These are phyloP conservation scores for Imbricaverruca yamaguchii DNA, from an alignment of 2,888 invertebrate species.

Conservation along the genomic window DNA sequence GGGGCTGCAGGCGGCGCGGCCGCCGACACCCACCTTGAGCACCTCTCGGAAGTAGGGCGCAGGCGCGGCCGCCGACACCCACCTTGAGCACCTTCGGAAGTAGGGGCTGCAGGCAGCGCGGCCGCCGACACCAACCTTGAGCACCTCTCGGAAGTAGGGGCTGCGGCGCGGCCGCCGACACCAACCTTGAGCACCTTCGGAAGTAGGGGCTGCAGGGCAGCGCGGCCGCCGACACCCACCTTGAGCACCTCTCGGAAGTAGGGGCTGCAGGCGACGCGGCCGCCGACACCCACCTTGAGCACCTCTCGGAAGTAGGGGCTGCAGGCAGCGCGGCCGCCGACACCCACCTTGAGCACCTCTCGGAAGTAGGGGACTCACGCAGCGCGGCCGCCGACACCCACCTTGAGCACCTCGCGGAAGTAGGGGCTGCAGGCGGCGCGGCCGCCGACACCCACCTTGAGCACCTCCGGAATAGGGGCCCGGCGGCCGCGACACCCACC, in stretches of 20 bases:
- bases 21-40: background rate
- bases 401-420: constrained; percentile 40
- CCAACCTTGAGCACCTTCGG: constrained; percentile 33
- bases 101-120: constrained; percentile 58
- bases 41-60: constrained; percentile 50
- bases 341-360: background rate
- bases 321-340: constrained; percentile 46
- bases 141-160: constrained; percentile 47
- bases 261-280: constrained; percentile 53
- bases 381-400: too few species aligned
- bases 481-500: too few species aligned
- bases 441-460: background rate
- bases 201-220: constrained; percentile 60
- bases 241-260: constrained; percentile 44
- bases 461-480: constrained; percentile 50
- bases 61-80: constrained; percentile 42
- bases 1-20: constrained; percentile 54
- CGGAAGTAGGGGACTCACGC: constrained; percentile 54
- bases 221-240: too few species aligned
- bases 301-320: constrained; percentile 51
- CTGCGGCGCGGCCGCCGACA: constrained; percentile 43
- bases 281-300: background rate
- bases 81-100: constrained; percentile 40
- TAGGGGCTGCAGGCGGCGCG: constrained; percentile 58
- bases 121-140: background rate